Evolutionary conservation across 1,140 invertebrate genomes (phyloP), one percentile per base, ranked within the genome.

Genomic region (Lepidurus apus): DNA sequence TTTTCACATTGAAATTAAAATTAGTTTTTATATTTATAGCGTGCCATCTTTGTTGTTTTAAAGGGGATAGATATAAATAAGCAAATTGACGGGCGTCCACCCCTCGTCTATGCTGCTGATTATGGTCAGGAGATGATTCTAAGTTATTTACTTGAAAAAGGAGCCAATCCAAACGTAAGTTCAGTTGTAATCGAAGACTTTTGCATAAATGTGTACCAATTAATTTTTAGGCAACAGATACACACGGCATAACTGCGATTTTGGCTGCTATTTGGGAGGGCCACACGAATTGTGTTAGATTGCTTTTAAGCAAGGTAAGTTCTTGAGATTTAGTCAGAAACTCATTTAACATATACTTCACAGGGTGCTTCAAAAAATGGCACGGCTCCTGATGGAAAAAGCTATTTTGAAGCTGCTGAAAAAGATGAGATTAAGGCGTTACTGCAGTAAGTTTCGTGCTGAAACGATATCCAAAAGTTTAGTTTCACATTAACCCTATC

Each of bases 261-360:
- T 85, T 98, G 81, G 94, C 95, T 80, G 96, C 96, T 80, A 95
- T 98, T 82, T 98, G 94, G 94, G 96, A 98, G 87, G 95, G 95
- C 75, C 96, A 98, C 84, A 95, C 92, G 76, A 90, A 92, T 77
- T 96, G 95, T 87, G 95, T 98, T 26, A 91, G 93, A 86, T 87
- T 95, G 77, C 87, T 98, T 79, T 83, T 98, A 79, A 90, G 94
- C 86, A 93, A 93, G 86, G 93, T 93, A 87, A 88, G 86, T 76
- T 42, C 43, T 76, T 26, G 7, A 74, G 13, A 26, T 53, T 74
- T 78, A 77, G 5, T 0, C 1, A 43, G 13, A 34, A 21, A 73
- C 17, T 9, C 1, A 3, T 76, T 75, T 21, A 11, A 21, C 17
- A 10, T 78, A 43, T 75, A 47, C 83, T 78, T 85, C 87, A 77